phyloP scores from a whole-genome alignment of 2,888 invertebrate genomes.

The Ophion obscuratus region DNA sequence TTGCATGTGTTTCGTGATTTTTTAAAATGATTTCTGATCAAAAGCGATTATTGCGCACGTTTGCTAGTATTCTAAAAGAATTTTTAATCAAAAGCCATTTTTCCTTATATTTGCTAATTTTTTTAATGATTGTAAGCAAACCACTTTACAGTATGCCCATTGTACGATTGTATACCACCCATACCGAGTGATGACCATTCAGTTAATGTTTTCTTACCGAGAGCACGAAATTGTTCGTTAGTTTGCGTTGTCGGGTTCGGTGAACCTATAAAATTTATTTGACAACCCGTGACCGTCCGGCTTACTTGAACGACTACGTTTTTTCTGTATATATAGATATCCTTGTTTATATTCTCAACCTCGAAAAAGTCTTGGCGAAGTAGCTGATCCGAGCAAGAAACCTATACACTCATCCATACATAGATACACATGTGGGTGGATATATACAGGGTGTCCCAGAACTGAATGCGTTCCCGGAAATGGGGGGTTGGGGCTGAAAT shows the following conservation, averaged over 20 bases:
- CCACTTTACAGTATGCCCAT: too few species aligned
- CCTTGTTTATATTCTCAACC: conserved; percentile 54
- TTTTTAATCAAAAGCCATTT: too few species aligned
- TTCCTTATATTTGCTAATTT: too few species aligned
- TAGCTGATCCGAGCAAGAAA: conserved; percentile 52
- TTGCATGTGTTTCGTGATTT: too few species aligned
- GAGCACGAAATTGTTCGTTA: not conserved
- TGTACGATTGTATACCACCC: not conserved
- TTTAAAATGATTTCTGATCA: too few species aligned
- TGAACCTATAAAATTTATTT: conserved; percentile 11
- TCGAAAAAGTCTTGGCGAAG: conserved; percentile 54
- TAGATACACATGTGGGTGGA: not conserved
- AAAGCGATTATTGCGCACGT: too few species aligned
- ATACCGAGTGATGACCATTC: too few species aligned
- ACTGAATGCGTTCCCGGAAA: too few species aligned
- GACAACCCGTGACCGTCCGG: not conserved
- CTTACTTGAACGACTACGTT: conserved; percentile 12
- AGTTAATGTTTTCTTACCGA: not conserved
- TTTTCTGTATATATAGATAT: conserved; percentile 22
- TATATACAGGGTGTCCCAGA: too few species aligned
- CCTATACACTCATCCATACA: not conserved
- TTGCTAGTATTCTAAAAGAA: too few species aligned
- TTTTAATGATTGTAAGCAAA: too few species aligned
- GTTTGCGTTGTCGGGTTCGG: not conserved
- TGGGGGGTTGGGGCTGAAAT: too few species aligned